These are phyloP conservation scores for Pseudomyrmex concolor DNA, from an alignment of 1,140 invertebrate genomes.

Conservation along the genomic window DNA sequence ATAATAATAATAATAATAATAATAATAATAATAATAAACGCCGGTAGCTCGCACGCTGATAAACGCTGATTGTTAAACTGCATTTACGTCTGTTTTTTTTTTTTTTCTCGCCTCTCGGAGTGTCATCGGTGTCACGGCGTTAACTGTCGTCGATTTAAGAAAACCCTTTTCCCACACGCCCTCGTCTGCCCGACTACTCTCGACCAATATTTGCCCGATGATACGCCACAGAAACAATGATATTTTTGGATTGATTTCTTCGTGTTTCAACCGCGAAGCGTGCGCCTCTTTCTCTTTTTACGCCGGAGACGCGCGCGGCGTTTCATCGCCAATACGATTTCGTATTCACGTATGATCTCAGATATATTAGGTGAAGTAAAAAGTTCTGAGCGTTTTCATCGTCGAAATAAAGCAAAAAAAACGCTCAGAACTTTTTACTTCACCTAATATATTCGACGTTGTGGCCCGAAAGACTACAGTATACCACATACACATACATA, in stretches of 20 bases:
- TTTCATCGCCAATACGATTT: conserved; percentile 38
- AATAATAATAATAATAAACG: conserved; percentile 3
- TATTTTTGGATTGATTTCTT: conserved; percentile 62
- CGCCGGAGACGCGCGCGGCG: conserved; percentile 37
- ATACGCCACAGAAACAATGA: conserved; percentile 47
- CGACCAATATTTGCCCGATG: conserved; percentile 43
- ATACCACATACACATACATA: conserved; percentile 71
- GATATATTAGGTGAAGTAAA: too few species aligned
- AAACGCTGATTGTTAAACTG: conserved; percentile 62
- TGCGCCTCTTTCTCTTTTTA: conserved; percentile 9
- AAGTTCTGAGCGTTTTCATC: too few species aligned
- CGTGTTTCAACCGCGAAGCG: conserved; percentile 36
- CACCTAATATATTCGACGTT: too few species aligned
- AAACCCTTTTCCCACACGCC: neutral
- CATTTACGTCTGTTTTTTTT: conserved; percentile 55
- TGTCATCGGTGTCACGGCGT: conserved; percentile 52
- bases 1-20: conserved; percentile 28
- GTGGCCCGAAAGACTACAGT: conserved; percentile 78
- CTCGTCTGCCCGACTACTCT: conserved; percentile 11
- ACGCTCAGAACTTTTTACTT: too few species aligned
- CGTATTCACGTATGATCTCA: conserved; percentile 47
- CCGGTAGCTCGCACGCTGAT: conserved; percentile 55
- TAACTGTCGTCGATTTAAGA: conserved; percentile 49
- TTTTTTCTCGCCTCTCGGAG: conserved; percentile 52
- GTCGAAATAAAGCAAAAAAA: too few species aligned